Base-by-base conservation (phyloP, 2,797 vertebrate genomes). In the Cyprinodon diabolis region DNA sequence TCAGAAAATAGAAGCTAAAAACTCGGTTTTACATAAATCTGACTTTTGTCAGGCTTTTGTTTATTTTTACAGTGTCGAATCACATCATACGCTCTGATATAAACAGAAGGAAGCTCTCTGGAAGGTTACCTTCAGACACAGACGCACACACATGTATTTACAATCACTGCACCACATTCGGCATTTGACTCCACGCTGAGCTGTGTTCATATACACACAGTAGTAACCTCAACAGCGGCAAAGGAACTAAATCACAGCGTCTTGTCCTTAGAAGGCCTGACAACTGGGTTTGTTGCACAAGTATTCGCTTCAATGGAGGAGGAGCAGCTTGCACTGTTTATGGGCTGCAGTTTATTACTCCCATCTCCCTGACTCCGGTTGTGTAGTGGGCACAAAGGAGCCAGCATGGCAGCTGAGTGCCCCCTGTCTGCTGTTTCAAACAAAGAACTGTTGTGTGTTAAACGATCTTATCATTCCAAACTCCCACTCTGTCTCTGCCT, bases 401-500 rank as follows among this genome's bases (percentile, higher is more conserved):
- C 71, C 79, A 49, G 77, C 58, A 21, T 19, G 40, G 81, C 81
- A 45, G 81, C 69, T 72, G 83, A 68, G 68, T 81, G 83, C 75
- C 84, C 82, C 74, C 84, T 84, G 79, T 72, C 90, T 90, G 89
- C 77, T 45, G 10, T 30, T 21, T 37, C 75, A 83, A 80, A 92
- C 90, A 93, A 93, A 86, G 88, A 82, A 49, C 79, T 66, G 83
- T 90, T 95, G 83, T 95, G 82, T 95, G 91, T 79, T 74, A 80
- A 60, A 86, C 78, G 45, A 69, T 69, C 68, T 55, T 74, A 73
- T 68, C 71, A 62, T 45, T 76, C 77, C 76, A 80, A 77, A 45
- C 71, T 63, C 76, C 79, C 69, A 69, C 76, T n/a, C 6, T 62
- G 71, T 55, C 75, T 68, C 69, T 82, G 68, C 76, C 84, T 90